A percentile compares a stretch with the other conserved stretches of the same genome.
These are phyloP conservation scores for Incurvaria masculella DNA, from an alignment of 2,888 invertebrate genomes.

Conservation along the genomic window DNA sequence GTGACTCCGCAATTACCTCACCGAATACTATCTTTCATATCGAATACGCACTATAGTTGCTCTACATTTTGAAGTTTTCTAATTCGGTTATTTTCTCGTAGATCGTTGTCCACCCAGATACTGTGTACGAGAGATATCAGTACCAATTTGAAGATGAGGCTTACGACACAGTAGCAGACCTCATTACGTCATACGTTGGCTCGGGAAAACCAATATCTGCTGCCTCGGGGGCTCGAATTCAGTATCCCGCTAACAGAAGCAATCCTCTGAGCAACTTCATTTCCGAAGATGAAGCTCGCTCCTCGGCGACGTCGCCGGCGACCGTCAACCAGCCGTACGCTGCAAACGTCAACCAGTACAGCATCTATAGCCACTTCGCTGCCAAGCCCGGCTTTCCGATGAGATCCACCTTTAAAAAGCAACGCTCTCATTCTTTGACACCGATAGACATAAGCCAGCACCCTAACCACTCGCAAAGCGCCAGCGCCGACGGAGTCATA, in stretches of 20 bases:
- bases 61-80: no score
- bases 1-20: conserved; percentile 8
- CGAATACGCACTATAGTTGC: neutral
- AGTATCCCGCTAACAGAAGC: conserved; percentile 78
- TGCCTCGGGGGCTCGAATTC: conserved; percentile 84
- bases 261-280: conserved; percentile 72
- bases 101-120: conserved; percentile 83
- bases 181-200: conserved; percentile 91
- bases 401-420: conserved; percentile 47
- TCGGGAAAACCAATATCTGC: conserved; percentile 86
- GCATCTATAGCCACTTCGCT: conserved; percentile 48
- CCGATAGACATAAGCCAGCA: conserved; percentile 56
- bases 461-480: conserved; percentile 57
- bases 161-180: conserved; percentile 89
- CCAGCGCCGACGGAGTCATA: conserved; percentile 68
- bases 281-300: conserved; percentile 33
- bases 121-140: conserved; percentile 87
- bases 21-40: neutral
- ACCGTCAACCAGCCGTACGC: conserved; percentile 32
- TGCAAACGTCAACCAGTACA: conserved; percentile 55
- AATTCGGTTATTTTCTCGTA: conserved; percentile 25
- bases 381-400: conserved; percentile 40
- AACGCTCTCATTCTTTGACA: conserved; percentile 77
- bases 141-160: conserved; percentile 94
- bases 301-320: conserved; percentile 30